Evolutionary conservation across 2,888 invertebrate genomes (phyloP), one percentile per base, ranked within the genome.

Genomic region (Orthosia gracilis): DNA sequence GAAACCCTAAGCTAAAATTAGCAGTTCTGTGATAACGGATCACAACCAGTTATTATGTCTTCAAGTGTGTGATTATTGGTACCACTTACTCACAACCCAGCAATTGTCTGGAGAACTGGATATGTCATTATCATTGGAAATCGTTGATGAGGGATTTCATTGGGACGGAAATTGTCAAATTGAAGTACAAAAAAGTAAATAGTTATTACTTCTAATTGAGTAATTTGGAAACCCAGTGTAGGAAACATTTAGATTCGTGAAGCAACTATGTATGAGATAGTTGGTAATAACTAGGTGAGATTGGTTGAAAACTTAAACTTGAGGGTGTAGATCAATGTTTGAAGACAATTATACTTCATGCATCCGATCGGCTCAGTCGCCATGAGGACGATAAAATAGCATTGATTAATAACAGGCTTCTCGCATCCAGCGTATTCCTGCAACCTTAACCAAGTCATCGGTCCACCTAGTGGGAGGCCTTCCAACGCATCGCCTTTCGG

Each of bases 1-100:
- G n/a, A n/a, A n/a, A n/a, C n/a, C 9, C 21, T 21, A 73, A 73
- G 18, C 45, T 59, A 21, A 18, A 73, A 73, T 79, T 79, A 59
- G 21, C 58, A 64, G 40, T 17, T 76, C 17, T 3, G 40, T 57
- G n/a, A 58, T 45, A 21, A 54, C n/a, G 26, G 18, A 3, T 7
- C 4, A 17, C 18, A 58, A 21, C 26, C 15, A 26, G 79, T 52
- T 9, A 54, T 64, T 64, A 79, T 50, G 40, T 54, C 17, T 13
- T 66, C 40, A 63, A 54, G 26, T 49, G 40, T 73, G 52, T 67
- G 40, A 67, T 73, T 49, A 59, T 40, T n/a, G 40, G n/a, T 58
- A n/a, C n/a, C 58, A 58, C 31, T 31, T 65, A 13, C 47, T 18
- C 17, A 40, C 12, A 40, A 57, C 31, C 47, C 13, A 9, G 26